A percentile compares a stretch with the other conserved stretches of the same genome.
Conservation (phyloP, 2,888 invertebrate species). For the Geophilus truncorum region DNA sequence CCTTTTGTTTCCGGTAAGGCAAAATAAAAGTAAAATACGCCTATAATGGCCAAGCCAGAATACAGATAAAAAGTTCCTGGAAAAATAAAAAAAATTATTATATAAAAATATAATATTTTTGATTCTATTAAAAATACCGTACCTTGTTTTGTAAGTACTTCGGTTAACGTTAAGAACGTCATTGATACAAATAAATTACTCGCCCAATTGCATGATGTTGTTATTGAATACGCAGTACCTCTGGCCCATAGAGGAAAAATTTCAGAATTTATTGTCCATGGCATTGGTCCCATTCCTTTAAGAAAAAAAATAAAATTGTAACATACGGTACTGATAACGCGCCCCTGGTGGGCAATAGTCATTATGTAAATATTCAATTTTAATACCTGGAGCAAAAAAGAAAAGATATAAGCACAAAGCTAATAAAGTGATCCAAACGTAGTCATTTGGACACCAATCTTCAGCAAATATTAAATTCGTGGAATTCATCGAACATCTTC, state of each 20-base stretch:
- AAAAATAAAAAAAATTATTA: no score
- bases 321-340: no score
- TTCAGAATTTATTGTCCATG: slow-evolving; percentile 56
- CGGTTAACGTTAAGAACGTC: slow-evolving; percentile 52
- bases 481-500: slow-evolving; percentile 44
- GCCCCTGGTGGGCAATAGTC: no score
- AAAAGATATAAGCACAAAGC: slow-evolving; percentile 52
- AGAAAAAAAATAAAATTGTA: neutral
- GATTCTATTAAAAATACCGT: slow-evolving; percentile 39
- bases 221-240: slow-evolving; percentile 51
- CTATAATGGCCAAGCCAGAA: slow-evolving; percentile 49
- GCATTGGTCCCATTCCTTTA: slow-evolving; percentile 54
- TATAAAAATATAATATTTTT: no score
- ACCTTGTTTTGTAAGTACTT: slow-evolving; percentile 51
- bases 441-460: slow-evolving; percentile 51
- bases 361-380: no score
- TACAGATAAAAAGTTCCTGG: slow-evolving; percentile 53
- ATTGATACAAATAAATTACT: slow-evolving; percentile 54
- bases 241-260: slow-evolving; percentile 56
- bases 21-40: slow-evolving; percentile 50
- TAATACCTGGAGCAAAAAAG: slow-evolving; percentile 51
- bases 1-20: slow-evolving; percentile 56
- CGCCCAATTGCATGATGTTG: slow-evolving; percentile 54
- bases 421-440: slow-evolving; percentile 49
- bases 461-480: slow-evolving; percentile 46